Percentiles rank a stretch among this genome's conserved stretches.
phyloP scores from a whole-genome alignment of 1,140 invertebrate genomes.

The Zaprionus inermis region DNA sequence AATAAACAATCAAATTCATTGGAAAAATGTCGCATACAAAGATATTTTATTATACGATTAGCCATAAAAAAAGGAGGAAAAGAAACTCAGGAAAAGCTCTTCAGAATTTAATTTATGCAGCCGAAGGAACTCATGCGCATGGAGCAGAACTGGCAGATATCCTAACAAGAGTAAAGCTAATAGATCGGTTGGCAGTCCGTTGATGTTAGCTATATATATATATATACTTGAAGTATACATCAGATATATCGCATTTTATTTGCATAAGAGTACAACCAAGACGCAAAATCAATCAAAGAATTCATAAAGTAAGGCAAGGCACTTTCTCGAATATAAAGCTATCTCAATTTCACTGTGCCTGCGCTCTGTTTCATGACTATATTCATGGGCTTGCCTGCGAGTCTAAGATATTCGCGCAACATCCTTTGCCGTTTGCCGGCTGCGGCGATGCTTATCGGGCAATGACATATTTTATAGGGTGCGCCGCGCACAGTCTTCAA shows the following conservation, averaged over 20 bases:
- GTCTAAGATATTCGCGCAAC: background rate
- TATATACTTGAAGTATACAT: too few relatives aligned
- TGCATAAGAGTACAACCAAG: too few relatives aligned
- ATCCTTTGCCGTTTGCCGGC: background rate
- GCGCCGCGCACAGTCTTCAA: slow-evolving; percentile 6
- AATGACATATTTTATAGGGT: slow-evolving; percentile 5
- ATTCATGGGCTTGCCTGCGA: background rate
- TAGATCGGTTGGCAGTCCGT: too few relatives aligned
- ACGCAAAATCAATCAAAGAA: too few relatives aligned
- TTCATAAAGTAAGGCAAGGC: background rate
- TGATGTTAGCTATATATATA: too few relatives aligned
- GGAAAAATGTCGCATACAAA: slow-evolving; percentile 48
- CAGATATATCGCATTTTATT: too few relatives aligned
- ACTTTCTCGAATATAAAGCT: background rate
- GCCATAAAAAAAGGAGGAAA: slow-evolving; percentile 27
- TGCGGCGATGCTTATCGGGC: slow-evolving; percentile 4
- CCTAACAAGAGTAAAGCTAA: background rate
- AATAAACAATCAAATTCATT: slow-evolving; percentile 70
- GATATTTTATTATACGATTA: slow-evolving; percentile 30
- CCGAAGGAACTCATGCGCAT: background rate
- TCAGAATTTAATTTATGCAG: slow-evolving; percentile 33
- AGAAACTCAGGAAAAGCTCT: slow-evolving; percentile 23
- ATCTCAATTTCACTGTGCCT: background rate
- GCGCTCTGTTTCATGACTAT: background rate
- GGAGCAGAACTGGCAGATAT: background rate